Evolutionary conservation across 2,888 invertebrate species (phyloP).

Genomic region (Melieria picta): DNA sequence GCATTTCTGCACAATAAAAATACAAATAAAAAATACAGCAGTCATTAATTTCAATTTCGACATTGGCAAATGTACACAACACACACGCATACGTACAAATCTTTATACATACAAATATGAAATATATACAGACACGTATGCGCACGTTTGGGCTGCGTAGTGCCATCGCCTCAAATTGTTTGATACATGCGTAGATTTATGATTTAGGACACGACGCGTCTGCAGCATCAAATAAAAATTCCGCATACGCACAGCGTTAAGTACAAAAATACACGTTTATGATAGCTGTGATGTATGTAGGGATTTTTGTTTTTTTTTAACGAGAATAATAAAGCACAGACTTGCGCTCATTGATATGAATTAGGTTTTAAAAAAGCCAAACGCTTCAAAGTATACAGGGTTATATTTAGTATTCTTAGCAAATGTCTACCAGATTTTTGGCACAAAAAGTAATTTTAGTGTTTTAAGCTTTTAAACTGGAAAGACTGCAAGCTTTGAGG

Average conservation of each 20-base stretch:
- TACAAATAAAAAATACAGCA: slow-evolving; percentile 5
- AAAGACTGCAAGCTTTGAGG: no score
- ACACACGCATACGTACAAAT: neutral
- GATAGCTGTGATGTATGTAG: no score
- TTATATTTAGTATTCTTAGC: no score
- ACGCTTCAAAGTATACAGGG: no score
- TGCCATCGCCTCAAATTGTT: neutral
- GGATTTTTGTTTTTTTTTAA: no score
- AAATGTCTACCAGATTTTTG: no score
- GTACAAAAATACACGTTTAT: no score
- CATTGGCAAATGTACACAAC: neutral
- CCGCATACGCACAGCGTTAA: neutral
- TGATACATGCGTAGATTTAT: neutral
- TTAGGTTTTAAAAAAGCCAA: no score
- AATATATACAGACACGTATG: neutral
- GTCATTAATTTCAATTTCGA: slow-evolving; percentile 9
- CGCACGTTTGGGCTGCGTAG: neutral
- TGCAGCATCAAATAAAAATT: neutral
- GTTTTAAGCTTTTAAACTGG: no score
- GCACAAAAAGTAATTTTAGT: no score
- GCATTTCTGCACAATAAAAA: neutral
- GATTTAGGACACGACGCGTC: neutral
- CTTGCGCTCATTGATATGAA: no score
- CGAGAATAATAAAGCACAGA: no score
- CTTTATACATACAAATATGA: neutral